These are phyloP conservation scores for Eudorcas thomsonii DNA, from an alignment of 2,113 vertebrate species.

Conservation along the genomic window DNA sequence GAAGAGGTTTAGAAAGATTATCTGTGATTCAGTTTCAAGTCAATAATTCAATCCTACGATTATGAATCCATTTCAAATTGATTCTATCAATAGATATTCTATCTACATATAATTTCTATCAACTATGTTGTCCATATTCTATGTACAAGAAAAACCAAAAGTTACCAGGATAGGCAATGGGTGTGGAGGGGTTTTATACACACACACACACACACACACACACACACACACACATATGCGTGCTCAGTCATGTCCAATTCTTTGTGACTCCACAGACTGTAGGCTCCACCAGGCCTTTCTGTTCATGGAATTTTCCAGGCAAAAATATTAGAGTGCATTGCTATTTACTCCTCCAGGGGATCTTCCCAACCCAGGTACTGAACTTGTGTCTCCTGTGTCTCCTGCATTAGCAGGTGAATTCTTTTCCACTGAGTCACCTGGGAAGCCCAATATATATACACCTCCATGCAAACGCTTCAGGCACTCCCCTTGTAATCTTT, in stretches of 20 bases:
- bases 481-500: not conserved
- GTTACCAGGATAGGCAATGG: not conserved
- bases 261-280: not conserved
- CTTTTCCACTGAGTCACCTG: not conserved
- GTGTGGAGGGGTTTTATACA: not conserved
- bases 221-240: accelerated
- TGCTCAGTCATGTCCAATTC: not conserved
- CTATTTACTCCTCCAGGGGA: not conserved
- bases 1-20: not conserved
- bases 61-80: not conserved
- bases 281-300: not conserved
- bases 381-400: not conserved
- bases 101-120: not conserved
- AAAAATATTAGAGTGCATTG: not conserved
- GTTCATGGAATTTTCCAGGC: not conserved
- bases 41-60: not conserved
- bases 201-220: too few species aligned
- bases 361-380: not conserved
- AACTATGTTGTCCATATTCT: not conserved
- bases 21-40: not conserved
- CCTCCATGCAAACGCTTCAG: not conserved
- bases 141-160: not conserved
- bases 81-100: not conserved
- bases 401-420: not conserved
- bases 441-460: not conserved